Conservation (phyloP, 2,888 invertebrate species). For the Ornithoptera priamus region DNA sequence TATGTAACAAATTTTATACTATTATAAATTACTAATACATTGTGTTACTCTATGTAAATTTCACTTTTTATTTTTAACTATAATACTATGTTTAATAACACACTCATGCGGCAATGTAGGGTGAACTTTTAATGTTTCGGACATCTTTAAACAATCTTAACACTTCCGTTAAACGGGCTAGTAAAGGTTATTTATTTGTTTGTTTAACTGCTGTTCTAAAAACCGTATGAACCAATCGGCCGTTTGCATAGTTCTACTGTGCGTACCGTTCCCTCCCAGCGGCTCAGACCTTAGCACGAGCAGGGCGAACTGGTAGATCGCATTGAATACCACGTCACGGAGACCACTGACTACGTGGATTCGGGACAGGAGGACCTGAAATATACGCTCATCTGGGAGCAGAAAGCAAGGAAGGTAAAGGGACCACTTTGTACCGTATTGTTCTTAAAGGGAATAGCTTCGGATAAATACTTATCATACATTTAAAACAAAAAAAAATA, state of each 20-base stretch:
- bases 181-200: conserved; percentile 60
- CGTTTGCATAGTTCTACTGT: conserved; percentile 46
- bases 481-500: background rate
- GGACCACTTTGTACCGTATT: conserved; percentile 9
- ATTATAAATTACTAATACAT: conserved; percentile 39
- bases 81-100: conserved; percentile 34
- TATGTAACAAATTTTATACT: conserved; percentile 57
- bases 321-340: conserved; percentile 95
- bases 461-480: background rate
- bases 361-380: conserved; percentile 88
- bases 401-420: conserved; percentile 93
- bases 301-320: conserved; percentile 97
- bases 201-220: conserved; percentile 48
- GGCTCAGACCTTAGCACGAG: conserved; percentile 65
- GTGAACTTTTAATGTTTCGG: conserved; percentile 37
- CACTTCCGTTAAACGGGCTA: conserved; percentile 50
- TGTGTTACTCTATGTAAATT: conserved; percentile 36
- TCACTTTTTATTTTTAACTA: conserved; percentile 44
- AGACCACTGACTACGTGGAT: conserved; percentile 91
- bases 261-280: conserved; percentile 63
- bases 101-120: conserved; percentile 43
- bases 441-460: conserved; percentile 2
- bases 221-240: conserved; percentile 76
- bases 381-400: conserved; percentile 89
- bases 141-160: conserved; percentile 46